Conservation (phyloP, 2,797 vertebrate genomes). For the Peromyscus aztecus region DNA sequence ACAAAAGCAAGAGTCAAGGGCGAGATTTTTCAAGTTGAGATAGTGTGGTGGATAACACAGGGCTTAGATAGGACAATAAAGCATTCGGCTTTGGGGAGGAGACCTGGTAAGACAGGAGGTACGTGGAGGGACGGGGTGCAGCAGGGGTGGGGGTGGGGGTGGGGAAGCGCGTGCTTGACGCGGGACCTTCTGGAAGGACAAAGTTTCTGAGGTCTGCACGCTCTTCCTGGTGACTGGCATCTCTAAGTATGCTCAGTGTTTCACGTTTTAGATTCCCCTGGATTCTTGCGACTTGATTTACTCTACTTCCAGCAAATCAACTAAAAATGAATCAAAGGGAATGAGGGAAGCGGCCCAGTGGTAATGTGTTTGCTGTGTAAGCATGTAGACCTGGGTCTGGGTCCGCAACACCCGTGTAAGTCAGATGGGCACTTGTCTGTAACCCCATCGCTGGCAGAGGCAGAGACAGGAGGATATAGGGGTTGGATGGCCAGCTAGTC, state of each 20-base stretch:
- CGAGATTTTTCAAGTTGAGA: constrained; percentile 75
- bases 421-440: background rate
- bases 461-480: too few species aligned
- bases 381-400: background rate
- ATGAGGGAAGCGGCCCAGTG: background rate
- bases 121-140: fast-evolving
- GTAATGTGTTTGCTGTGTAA: background rate
- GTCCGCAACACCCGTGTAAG: background rate
- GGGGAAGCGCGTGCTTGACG: background rate
- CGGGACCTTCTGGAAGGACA: background rate
- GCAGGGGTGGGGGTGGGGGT: background rate
- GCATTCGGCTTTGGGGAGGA: background rate
- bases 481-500: background rate
- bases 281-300: background rate
- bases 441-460: background rate
- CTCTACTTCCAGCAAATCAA: background rate
- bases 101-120: background rate
- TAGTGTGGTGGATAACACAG: constrained; percentile 34
- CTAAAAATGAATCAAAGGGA: background rate
- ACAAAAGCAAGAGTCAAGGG: constrained; percentile 68
- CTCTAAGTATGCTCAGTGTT: background rate
- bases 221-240: background rate
- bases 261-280: background rate
- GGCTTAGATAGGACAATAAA: constrained; percentile 65
- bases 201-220: background rate